Conservation (phyloP, 2,888 invertebrate species). For the Hyposoter didymator region DNA sequence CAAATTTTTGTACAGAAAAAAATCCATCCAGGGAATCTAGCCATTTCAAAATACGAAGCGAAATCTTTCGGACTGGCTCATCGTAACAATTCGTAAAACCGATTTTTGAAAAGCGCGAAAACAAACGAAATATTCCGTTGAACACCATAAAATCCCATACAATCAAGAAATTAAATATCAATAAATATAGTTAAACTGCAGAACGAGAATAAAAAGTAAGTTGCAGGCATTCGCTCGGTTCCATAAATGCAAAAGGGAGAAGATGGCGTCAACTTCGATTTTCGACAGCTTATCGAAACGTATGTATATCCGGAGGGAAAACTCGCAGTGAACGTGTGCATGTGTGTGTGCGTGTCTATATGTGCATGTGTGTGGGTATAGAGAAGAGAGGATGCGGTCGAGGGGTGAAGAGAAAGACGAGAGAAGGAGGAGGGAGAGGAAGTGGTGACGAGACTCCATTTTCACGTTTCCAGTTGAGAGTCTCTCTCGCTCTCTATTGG, state of each 20-base stretch:
- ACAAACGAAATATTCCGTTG: not conserved
- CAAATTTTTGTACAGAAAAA: too few species aligned
- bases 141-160: not conserved
- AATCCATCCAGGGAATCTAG: too few species aligned
- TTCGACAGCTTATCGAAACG: constrained; percentile 56
- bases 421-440: not conserved
- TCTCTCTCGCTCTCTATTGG: not conserved
- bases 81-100: too few species aligned
- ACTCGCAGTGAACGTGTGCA: not conserved
- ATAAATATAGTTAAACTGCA: not conserved
- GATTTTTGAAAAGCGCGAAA: not conserved
- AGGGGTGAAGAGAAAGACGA: not conserved
- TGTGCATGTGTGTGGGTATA: not conserved
- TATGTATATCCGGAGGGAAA: constrained; percentile 45
- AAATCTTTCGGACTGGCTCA: too few species aligned
- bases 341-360: not conserved
- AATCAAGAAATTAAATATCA: too few species aligned
- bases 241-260: not conserved
- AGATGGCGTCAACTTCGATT: constrained; percentile 44
- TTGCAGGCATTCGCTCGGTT: not conserved
- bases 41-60: too few species aligned
- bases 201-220: not conserved
- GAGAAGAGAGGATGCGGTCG: not conserved
- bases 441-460: constrained; percentile 51
- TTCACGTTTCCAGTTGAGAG: constrained; percentile 26